These are phyloP conservation scores for Coregonus clupeaformis DNA, from an alignment of 2,113 vertebrate genomes.

Conservation along the genomic window DNA sequence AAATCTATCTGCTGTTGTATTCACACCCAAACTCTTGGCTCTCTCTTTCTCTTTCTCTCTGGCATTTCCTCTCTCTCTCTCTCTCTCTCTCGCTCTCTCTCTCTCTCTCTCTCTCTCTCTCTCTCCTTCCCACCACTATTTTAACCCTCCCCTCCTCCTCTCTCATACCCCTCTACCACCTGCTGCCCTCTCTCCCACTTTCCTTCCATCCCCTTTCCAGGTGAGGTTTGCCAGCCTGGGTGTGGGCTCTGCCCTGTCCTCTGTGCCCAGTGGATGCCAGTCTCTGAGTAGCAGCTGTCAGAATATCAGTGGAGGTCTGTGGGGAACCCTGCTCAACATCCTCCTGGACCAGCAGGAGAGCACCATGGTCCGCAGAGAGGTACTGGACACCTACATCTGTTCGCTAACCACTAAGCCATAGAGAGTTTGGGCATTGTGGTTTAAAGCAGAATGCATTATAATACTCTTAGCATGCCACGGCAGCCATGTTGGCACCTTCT, in stretches of 20 bases:
- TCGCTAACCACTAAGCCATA: neutral
- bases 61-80: neutral
- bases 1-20: neutral
- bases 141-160: conserved; percentile 4
- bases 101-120: neutral
- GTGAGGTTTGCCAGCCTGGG: conserved; percentile 92
- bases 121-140: neutral
- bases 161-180: neutral
- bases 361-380: conserved; percentile 95
- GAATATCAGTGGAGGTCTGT: conserved; percentile 96
- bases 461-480: no score
- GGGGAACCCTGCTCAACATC: conserved; percentile 92
- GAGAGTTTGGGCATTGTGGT: no score
- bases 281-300: conserved; percentile 90
- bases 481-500: no score
- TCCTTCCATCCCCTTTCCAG: conserved; percentile 59
- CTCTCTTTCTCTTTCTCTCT: neutral
- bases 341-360: conserved; percentile 91
- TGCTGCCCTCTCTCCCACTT: neutral
- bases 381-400: conserved; percentile 54
- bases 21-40: neutral
- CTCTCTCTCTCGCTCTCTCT: neutral
- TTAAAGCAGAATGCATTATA: no score
- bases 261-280: conserved; percentile 81
- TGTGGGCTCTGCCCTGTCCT: conserved; percentile 87